A percentile compares a stretch with the other conserved stretches of the same genome.
These are phyloP conservation scores for Amphipyra berbera DNA, from an alignment of 2,888 invertebrate genomes.

Conservation along the genomic window DNA sequence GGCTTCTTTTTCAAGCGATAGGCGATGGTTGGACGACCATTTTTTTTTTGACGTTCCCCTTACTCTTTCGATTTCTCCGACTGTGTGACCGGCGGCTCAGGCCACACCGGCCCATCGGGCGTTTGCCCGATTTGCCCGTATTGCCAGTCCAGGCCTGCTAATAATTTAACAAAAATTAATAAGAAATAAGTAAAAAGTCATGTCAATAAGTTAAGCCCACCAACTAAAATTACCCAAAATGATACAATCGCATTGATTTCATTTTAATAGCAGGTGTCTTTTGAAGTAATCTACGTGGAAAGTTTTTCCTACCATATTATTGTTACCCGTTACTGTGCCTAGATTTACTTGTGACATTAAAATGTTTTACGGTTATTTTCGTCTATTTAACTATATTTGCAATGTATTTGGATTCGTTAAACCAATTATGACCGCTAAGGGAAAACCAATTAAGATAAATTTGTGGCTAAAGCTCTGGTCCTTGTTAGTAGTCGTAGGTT, in stretches of 20 bases:
- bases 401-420: constrained; percentile 50
- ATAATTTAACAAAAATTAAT: no score
- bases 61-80: no score
- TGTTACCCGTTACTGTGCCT: background rate
- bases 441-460: constrained; percentile 15
- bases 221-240: background rate
- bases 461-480: constrained; percentile 49
- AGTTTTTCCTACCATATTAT: background rate
- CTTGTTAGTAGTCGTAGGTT: constrained; percentile 16
- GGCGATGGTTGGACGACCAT: no score
- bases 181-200: constrained; percentile 13
- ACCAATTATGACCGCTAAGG: constrained; percentile 27
- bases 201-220: constrained; percentile 14
- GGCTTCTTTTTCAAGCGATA: no score
- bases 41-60: no score
- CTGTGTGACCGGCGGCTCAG: no score
- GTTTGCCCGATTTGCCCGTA: no score
- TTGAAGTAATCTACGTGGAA: background rate
- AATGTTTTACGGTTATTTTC: constrained; percentile 51
- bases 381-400: constrained; percentile 28
- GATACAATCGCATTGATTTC: constrained; percentile 15
- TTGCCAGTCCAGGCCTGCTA: no score
- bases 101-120: no score
- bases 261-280: constrained; percentile 12
- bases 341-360: background rate